phyloP scores from a whole-genome alignment of 1,140 invertebrate genomes.

The Sminthurides bifidus region DNA sequence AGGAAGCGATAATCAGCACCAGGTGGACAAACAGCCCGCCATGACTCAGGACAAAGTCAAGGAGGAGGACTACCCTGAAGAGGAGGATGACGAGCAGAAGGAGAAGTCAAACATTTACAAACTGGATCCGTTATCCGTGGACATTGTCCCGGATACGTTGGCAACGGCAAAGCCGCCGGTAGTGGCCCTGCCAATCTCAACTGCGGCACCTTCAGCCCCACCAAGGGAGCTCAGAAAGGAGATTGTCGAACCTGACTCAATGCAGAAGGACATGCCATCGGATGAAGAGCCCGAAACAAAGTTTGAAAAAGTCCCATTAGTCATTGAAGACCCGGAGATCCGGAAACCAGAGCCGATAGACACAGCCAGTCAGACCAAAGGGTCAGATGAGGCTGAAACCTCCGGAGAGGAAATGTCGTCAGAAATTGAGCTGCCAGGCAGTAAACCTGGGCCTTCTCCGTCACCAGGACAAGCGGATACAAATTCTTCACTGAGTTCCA shows the following conservation, averaged over 20 bases:
- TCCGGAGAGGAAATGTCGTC: not conserved
- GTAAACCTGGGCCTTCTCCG: not conserved
- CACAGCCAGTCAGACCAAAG: constrained; percentile 4
- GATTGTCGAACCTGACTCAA: not conserved
- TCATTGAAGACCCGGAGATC: not conserved
- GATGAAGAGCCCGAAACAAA: not conserved
- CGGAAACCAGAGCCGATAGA: not conserved
- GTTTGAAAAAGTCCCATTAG: constrained; percentile 1
- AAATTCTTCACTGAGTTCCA: too few species aligned
- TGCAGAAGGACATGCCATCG: not conserved
- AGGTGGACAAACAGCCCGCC: not conserved
- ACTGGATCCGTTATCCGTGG: constrained; percentile 19
- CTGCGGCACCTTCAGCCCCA: constrained; percentile 5
- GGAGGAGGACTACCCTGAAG: constrained; percentile 3
- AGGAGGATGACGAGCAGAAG: constrained; percentile 7
- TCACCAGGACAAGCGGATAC: too few species aligned
- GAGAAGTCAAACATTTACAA: constrained; percentile 27
- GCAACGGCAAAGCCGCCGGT: constrained; percentile 4
- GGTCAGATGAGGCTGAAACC: not conserved
- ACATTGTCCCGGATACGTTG: constrained; percentile 29
- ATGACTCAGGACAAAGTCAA: not conserved
- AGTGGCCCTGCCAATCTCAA: not conserved
- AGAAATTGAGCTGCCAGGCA: not conserved
- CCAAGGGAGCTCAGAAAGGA: constrained; percentile 6
- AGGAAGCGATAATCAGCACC: not conserved